These are phyloP conservation scores for Coracias cyanogaster DNA, from an alignment of 2,797 vertebrate species.

Conservation along the genomic window DNA sequence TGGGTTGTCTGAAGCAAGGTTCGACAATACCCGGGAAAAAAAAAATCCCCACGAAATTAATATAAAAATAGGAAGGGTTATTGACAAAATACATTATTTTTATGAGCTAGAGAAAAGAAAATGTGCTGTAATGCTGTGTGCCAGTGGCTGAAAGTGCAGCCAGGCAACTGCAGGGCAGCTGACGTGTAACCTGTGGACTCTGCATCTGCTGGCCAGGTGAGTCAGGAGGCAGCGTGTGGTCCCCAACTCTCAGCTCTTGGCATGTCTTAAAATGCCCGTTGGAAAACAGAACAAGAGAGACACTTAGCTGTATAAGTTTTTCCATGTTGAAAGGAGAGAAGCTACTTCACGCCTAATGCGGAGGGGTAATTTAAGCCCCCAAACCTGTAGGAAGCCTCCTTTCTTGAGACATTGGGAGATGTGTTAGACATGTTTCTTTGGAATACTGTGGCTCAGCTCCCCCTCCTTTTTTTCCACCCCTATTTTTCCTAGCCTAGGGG, in stretches of 20 bases:
- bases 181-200: neutral
- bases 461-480: neutral
- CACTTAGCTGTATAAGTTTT: neutral
- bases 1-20: constrained; percentile 35
- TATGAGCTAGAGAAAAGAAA: constrained; percentile 16
- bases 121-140: neutral
- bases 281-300: neutral
- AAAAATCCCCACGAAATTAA: constrained; percentile 61
- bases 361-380: neutral
- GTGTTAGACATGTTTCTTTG: neutral
- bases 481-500: neutral
- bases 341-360: neutral
- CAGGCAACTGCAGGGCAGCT: rapidly evolving
- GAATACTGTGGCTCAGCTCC: neutral
- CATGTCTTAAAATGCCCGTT: neutral
- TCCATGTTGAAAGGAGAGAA: neutral
- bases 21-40: constrained; percentile 73
- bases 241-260: neutral
- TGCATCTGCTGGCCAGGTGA: neutral
- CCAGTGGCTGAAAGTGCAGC: neutral
- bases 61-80: constrained; percentile 57
- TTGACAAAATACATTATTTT: constrained; percentile 36
- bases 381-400: neutral
- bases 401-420: neutral
- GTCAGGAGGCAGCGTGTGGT: neutral